These are phyloP conservation scores for Platalea minor DNA, from an alignment of 2,797 vertebrate species.

Conservation along the genomic window DNA sequence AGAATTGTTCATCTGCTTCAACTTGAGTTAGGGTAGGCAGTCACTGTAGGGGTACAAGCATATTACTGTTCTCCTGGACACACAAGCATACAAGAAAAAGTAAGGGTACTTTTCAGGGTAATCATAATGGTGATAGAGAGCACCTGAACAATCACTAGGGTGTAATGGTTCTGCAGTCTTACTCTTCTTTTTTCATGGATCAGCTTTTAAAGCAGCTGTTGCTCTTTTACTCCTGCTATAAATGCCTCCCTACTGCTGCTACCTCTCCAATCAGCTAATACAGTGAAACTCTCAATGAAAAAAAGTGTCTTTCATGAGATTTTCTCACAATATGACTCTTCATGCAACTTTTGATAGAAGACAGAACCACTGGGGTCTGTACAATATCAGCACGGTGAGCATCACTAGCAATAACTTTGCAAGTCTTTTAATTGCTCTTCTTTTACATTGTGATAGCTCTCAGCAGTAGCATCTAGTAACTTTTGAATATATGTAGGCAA, in stretches of 20 bases:
- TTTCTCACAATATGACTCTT: neutral
- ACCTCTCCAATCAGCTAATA: neutral
- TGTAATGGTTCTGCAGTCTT: neutral
- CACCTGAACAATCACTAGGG: neutral
- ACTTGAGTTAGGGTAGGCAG: neutral
- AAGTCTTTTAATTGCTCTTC: neutral
- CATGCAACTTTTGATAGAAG: neutral
- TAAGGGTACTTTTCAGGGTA: neutral
- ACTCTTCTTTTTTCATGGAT: neutral
- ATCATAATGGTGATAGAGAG: neutral
- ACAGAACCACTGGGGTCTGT: neutral
- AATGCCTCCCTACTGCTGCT: neutral
- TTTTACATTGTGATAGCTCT: neutral
- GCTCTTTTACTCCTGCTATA: neutral
- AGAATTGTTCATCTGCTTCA: neutral
- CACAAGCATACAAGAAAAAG: neutral
- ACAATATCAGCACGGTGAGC: neutral
- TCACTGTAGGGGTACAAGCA: fast-evolving
- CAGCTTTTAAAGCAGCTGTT: neutral
- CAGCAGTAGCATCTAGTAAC: neutral
- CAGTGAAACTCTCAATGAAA: neutral
- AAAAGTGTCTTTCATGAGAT: neutral
- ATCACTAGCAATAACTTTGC: neutral
- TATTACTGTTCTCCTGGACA: neutral
- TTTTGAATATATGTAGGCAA: neutral